Base-by-base conservation (phyloP, 2,888 invertebrate genomes). In the Phyllotreta striolata region DNA sequence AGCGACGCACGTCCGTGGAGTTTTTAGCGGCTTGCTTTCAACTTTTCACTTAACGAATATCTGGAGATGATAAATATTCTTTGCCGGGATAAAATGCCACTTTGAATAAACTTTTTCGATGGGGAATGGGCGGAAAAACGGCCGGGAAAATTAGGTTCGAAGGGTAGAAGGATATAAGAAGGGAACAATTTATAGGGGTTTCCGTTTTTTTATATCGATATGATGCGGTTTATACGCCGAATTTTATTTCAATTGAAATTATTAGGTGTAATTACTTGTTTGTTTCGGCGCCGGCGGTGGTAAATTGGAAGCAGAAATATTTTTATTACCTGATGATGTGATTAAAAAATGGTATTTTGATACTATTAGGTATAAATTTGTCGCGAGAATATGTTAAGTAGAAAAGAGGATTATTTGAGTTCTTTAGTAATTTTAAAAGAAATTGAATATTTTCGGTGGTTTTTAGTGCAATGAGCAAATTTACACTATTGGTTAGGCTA, bases 41-140 rank as follows among this genome's bases (percentile, higher is more conserved):
- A 63, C 64, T 66, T 70, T 66, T 57, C 64, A 60, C 60, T 63
- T 64, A 67, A 61, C 63, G 61, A 69, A 67, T 52, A 55, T 46
- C 55, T 52, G 39, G 34, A 40, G 54, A 64, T 61, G 64, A 64
- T 64, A 59, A 59, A 59, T 59, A 51, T 59, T 37, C 59, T 52
- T 37, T 35, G 51, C 24, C 40, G 43, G 59, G 59, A 59, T 59
- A 59, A 59, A 59, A 59, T 59, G 59, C 59, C 59, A 59, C 59
- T 59, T 59, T 59, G 59, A 59, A 59, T 59, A 59, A 59, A 59
- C 59, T 55, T 64, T 54, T 47, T 37, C 24, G 52, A 54, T 54
- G 46, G 12, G 46, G 38, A 52, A 54, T 43, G 61, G 46, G 55
- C 40, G 51, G 34, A 52, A 64, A 60, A 46, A 63, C 52, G 59